Percentiles rank a stretch among this genome's conserved stretches.
These are phyloP conservation scores for Leucoraja erinaceus DNA, from an alignment of 2,113 vertebrate genomes.

Conservation along the genomic window DNA sequence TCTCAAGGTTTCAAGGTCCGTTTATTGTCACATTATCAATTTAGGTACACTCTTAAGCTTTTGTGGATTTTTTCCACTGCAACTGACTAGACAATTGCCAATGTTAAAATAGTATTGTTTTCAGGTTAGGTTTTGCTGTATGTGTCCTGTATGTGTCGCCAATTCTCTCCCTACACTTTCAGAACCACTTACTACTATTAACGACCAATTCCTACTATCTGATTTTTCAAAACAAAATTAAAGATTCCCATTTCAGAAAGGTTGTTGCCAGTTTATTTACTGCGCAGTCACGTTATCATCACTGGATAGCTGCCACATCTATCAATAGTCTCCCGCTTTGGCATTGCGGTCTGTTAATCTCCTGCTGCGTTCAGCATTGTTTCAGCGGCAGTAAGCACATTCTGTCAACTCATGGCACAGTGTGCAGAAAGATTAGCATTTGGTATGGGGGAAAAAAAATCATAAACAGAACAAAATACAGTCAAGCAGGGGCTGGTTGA, in stretches of 20 bases:
- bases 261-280: not conserved
- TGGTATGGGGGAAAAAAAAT: not conserved
- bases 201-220: not conserved
- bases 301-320: constrained; percentile 19
- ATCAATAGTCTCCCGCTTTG: constrained; percentile 20
- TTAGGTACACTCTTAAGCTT: too few relatives aligned
- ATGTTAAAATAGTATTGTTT: not conserved
- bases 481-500: not conserved
- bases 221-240: too few relatives aligned
- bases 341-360: not conserved
- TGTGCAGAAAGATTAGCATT: not conserved
- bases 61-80: not conserved
- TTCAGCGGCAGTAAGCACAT: constrained; percentile 13
- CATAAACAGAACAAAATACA: not conserved
- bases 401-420: not conserved
- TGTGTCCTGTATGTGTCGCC: too few relatives aligned
- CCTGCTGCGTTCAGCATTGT: constrained; percentile 9
- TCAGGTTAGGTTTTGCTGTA: not conserved
- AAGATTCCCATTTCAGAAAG: not conserved
- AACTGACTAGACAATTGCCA: not conserved
- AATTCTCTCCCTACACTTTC: not conserved
- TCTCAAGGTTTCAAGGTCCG: too few relatives aligned
- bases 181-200: not conserved
- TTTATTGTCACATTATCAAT: too few relatives aligned
- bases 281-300: not conserved